phyloP scores from a whole-genome alignment of 2,888 invertebrate species.

The Formica aserva region DNA sequence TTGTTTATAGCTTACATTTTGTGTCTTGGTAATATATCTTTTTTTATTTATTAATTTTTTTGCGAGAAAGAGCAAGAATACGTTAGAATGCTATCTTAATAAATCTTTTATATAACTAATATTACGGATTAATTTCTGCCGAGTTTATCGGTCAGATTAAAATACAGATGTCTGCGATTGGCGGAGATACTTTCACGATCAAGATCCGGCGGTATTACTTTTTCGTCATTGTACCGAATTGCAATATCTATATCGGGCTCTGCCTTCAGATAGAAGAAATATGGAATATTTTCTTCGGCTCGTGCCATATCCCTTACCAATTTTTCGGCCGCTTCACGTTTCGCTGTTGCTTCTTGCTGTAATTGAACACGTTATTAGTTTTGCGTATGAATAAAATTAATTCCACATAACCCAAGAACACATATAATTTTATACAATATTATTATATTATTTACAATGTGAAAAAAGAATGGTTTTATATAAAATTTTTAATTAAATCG shows the following conservation, averaged over 20 bases:
- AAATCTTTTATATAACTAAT: constrained; percentile 51
- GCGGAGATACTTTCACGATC: constrained; percentile 71
- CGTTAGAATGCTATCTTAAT: not conserved
- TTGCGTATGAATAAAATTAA: not conserved
- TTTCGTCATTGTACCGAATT: constrained; percentile 74
- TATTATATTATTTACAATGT: not conserved
- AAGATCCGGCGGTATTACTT: constrained; percentile 65
- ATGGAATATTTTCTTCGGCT: constrained; percentile 70
- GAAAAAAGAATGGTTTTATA: not conserved
- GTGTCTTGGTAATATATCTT: not conserved
- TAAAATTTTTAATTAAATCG: not conserved
- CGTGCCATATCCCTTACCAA: constrained; percentile 51
- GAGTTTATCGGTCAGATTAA: constrained; percentile 76
- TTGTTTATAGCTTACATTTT: not conserved
- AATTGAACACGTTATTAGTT: not conserved
- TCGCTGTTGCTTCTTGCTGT: not conserved
- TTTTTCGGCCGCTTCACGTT: not conserved
- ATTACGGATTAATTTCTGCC: constrained; percentile 51
- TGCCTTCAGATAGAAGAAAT: constrained; percentile 70
- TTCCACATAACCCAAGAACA: not conserved
- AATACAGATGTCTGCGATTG: constrained; percentile 69
- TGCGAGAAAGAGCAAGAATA: not conserved
- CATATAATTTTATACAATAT: not conserved
- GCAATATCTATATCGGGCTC: constrained; percentile 73
- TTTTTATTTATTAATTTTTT: not conserved